Base-by-base conservation (phyloP, 2,888 invertebrate genomes). In the Calliopum simillimum region DNA sequence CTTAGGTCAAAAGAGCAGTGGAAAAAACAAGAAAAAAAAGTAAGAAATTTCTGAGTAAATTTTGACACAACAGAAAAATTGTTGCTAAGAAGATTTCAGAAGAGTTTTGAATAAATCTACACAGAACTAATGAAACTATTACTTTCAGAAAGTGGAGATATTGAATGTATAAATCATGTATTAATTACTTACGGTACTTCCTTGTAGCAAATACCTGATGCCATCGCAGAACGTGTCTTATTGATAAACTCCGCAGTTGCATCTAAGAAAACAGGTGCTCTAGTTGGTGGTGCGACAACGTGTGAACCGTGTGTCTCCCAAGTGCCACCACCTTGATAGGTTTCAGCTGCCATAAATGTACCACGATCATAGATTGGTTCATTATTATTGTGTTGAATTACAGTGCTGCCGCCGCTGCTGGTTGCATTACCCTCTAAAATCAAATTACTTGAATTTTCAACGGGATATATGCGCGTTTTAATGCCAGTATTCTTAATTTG, bases 181-280 rank as follows among this genome's bases (percentile, higher is more conserved):
- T 3, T 14, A 19, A n/a, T 44, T 19, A 85, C 86, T 85, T 82
- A 86, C 86, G 85, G 83, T 55, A 86, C 86, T 81, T 86, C 86
- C 67, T 77, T 84, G 69, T 74, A 80, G 69, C 86, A 86, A 64
- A 86, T 64, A 4, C 86, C 86, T 55, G 82, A 79, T 51, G 85
- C 79, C 79, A 86, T 85, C 1, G 78, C 77, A 0, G 81, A 79
- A 8, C 88, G 82, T 11, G 86, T 86, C 49, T 79, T 79, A 67
- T 86, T 86, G 53, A 85, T 81, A 58, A 86, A 86, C 58, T 82
- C 76, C 6, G 84, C 83, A 1, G 81, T 83, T 61, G 81, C 79
- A 70, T 86, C 86, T 2, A 82, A 71, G 25, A 80, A 69, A 14
- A 78, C 69, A 1, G 83, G 79, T 2, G 71, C 68, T 0, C 72